Evolutionary conservation across 2,888 invertebrate species (phyloP), one percentile per base, ranked within the genome.

Genomic region (Meta bourneti): DNA sequence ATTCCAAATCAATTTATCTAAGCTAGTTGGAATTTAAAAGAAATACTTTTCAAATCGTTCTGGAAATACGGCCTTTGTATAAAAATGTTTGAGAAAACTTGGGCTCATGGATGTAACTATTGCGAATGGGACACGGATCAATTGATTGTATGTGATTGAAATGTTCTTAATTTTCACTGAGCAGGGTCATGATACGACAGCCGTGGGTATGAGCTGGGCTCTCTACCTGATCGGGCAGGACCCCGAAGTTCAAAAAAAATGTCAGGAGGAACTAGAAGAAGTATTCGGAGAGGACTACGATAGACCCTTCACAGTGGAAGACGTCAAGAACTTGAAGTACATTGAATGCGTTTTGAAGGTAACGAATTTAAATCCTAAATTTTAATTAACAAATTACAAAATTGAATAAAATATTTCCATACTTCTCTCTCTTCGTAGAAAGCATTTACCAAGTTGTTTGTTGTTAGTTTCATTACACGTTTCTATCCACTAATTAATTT

Each of bases 161-260:
- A 34, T 34, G 34, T 34, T 34, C 34, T 34, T 34, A 4, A 34
- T 34, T 34, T 34, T 34, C 34, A 34, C 34, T 34, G 34, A 34
- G 11, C 69, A 93, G 93, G 93, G 93, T 20, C 93, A 93, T 72
- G 93, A 93, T 94, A 97, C 97, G 1, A 97, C 97, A 4, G 97
- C 97, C 5, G 97, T 97, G 51, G 97, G 97, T 13, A 97, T 97
- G 94, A 97, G 97, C 94, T 97, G 97, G 95, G 97, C 97, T 94
- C 95, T 97, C n/a, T 97, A 97, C 71, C 95, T 97, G 94, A 96
- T 97, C 96, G 97, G 97, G 89, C 96, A 88, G 54, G 79, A 93
- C 70, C 93, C 86, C 5, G 89, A 89, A 49, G 93, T 93, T 9
- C 93, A 95, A 95, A 96, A 96, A 93, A 96, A 96, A 94, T 97